Evolutionary conservation across 2,113 vertebrate genomes (phyloP), one percentile per base, ranked within the genome.

Genomic region (Shinisaurus crocodilurus): DNA sequence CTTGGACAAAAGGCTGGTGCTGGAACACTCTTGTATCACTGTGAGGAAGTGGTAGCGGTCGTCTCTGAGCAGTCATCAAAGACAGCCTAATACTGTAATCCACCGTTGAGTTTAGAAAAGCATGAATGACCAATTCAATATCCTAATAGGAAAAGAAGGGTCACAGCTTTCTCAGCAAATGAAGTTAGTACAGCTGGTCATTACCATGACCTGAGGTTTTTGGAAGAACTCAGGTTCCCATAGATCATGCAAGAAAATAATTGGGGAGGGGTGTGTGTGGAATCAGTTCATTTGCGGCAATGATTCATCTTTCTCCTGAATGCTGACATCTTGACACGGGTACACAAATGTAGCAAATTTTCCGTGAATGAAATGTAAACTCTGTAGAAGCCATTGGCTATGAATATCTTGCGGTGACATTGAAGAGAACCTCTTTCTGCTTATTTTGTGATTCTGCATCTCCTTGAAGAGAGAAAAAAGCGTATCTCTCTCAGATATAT

Each of bases 271-370:
- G 40, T 25, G 45, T 23, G 43, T 60, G 57, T 85, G 95, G 72
- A 87, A 92, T 88, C 43, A 89, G 16, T 85, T 84, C 25, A 18
- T 6, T 63, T 92, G 74, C 81, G 83, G 92, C 20, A 92, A 82
- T 69, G 84, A 94, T 90, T 94, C 91, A 89, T 93, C 85, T 90
- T 92, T 91, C 89, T 89, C 10, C 87, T 89, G 65, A 87, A 82
- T 43, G 92, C 70, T 93, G 90, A 87, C 88, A 92, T 82, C 0
- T 0, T 69, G 86, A 88, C 89, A 93, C 89, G 83, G 83, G 87
- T 90, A 92, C 92, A 91, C 50, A n/a, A n/a, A 79, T 93, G 91
- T 87, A 87, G 70, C 79, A 91, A 93, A 89, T 94, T 95, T 95
- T 91, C 90, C 88, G 92, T 90, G 86, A 92, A 93, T 94, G 93